Evolutionary conservation across 2,797 vertebrate genomes (phyloP).

Genomic region (Amblyraja radiata): DNA sequence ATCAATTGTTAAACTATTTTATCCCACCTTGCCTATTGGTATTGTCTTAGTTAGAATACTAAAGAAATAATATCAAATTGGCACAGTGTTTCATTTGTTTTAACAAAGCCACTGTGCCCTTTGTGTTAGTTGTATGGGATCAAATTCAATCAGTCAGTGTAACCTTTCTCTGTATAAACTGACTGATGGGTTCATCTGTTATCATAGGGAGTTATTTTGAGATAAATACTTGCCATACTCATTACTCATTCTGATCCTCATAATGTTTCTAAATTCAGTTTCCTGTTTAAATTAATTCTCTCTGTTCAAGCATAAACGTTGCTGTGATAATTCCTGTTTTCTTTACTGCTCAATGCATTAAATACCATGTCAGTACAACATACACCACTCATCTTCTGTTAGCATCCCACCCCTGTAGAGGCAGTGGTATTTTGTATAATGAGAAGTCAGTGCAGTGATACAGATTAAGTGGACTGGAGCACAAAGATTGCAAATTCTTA

Average conservation of each 20-base stretch:
- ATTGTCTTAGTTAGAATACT: not conserved
- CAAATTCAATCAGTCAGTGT: not conserved
- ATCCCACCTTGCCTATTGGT: too few relatives aligned
- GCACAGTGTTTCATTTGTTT: not conserved
- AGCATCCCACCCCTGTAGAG: not conserved
- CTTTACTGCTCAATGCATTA: not conserved
- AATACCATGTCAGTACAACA: not conserved
- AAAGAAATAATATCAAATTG: not conserved
- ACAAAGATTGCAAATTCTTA: not conserved
- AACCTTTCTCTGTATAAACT: too few relatives aligned
- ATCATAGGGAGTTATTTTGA: not conserved
- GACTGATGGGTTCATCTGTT: too few relatives aligned
- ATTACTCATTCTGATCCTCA: not conserved
- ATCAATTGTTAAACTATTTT: not conserved
- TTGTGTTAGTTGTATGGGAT: not conserved
- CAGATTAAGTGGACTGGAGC: not conserved
- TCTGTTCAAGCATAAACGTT: conserved; percentile 13
- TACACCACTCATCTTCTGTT: not conserved
- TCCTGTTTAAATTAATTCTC: not conserved
- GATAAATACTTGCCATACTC: not conserved
- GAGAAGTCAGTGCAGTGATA: not conserved
- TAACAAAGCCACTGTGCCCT: too few relatives aligned
- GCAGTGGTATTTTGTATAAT: not conserved
- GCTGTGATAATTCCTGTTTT: not conserved
- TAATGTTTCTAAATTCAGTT: not conserved